phyloP scores from a whole-genome alignment of 1,140 invertebrate species.

The Drosophila sucinea region DNA sequence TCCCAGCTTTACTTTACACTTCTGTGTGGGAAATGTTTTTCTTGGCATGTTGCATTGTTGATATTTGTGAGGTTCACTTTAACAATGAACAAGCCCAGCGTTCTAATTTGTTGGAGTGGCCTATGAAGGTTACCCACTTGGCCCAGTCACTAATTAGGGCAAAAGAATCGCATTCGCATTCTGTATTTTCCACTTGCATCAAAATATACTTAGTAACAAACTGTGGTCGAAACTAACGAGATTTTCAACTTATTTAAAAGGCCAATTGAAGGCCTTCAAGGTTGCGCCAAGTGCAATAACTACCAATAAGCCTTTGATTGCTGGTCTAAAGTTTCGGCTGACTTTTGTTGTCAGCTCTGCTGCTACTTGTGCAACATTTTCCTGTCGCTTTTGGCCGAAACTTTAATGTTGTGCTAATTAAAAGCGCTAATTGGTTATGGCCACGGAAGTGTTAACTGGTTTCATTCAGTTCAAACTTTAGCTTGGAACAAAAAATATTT shows the following conservation, averaged over 20 bases:
- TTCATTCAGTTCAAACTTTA: not conserved
- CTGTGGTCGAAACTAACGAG: not conserved
- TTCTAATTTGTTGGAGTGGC: constrained; percentile 59
- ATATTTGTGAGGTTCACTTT: constrained; percentile 43
- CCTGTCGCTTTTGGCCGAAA: constrained; percentile 2
- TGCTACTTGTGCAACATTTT: not conserved
- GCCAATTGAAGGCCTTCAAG: constrained; percentile 38
- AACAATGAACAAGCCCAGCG: constrained; percentile 38
- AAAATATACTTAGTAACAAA: constrained; percentile 49
- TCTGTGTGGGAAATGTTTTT: constrained; percentile 32
- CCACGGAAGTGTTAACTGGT: not conserved
- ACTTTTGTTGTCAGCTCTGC: constrained; percentile 71
- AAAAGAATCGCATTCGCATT: constrained; percentile 69
- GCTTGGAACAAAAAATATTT: not conserved
- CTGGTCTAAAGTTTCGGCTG: constrained; percentile 26
- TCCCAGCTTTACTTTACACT: constrained; percentile 61
- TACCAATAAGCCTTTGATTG: constrained; percentile 65
- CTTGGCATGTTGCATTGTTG: constrained; percentile 45
- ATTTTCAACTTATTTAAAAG: constrained; percentile 11
- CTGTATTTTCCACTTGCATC: constrained; percentile 50
- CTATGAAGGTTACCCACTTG: not conserved
- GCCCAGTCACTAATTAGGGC: constrained; percentile 58
- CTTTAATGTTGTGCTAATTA: constrained; percentile 71
- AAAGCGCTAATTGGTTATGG: constrained; percentile 67
- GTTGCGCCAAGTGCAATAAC: constrained; percentile 54